Evolutionary conservation across 2,113 vertebrate species (phyloP).

Genomic region (Piaya cayana): DNA sequence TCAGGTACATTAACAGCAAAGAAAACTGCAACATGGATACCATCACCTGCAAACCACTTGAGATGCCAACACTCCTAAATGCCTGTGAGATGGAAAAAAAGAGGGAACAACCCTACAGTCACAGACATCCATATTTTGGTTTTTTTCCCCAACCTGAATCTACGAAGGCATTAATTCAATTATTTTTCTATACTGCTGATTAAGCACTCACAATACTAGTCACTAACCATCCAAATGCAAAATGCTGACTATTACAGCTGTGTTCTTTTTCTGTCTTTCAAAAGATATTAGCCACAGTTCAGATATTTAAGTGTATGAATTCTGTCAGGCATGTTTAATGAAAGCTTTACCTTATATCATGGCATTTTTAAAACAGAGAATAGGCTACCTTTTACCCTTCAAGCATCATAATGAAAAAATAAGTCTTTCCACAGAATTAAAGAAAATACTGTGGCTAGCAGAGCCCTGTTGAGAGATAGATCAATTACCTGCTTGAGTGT

Average conservation of each 20-base stretch:
- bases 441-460: constrained; percentile 12
- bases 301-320: background rate
- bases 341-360: constrained; percentile 21
- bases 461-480: constrained; percentile 3
- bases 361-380: background rate
- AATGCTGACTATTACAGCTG: background rate
- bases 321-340: constrained; percentile 34
- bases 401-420: background rate
- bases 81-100: background rate
- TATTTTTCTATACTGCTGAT: background rate
- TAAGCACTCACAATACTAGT: background rate
- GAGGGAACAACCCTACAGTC: background rate
- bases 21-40: background rate
- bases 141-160: background rate
- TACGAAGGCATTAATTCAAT: background rate
- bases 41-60: background rate
- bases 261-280: background rate
- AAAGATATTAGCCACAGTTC: constrained; percentile 27
- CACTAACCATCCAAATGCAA: background rate
- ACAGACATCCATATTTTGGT: background rate
- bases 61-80: background rate
- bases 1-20: background rate
- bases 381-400: constrained; percentile 22
- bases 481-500: background rate
- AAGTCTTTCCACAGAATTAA: background rate